These are phyloP conservation scores for Eulemur rubriventer DNA, from an alignment of 2,797 vertebrate genomes.

Conservation along the genomic window DNA sequence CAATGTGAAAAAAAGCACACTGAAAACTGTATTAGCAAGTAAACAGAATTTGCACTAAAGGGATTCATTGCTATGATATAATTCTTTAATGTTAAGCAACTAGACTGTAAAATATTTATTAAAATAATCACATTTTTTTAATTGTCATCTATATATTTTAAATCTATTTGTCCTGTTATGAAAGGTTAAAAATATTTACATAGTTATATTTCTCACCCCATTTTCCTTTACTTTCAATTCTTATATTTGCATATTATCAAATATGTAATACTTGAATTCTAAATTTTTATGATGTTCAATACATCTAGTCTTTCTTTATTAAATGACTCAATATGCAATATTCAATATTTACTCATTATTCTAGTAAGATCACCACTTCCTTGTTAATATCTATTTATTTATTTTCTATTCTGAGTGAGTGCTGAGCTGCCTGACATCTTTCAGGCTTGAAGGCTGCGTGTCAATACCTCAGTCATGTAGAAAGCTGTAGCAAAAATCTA, in stretches of 20 bases:
- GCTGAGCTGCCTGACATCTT: background rate
- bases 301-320: background rate
- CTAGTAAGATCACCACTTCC: background rate
- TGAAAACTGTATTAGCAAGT: background rate
- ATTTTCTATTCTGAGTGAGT: too few relatives aligned
- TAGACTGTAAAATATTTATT: background rate
- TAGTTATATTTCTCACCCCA: background rate
- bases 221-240: background rate
- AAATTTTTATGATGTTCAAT: background rate
- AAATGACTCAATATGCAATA: background rate
- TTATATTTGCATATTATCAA: background rate
- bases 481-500: background rate
- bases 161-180: background rate
- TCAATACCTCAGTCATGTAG: background rate
- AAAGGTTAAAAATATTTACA: background rate
- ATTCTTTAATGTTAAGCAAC: background rate
- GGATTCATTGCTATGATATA: background rate
- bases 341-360: background rate
- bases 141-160: background rate
- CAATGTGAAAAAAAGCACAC: background rate
- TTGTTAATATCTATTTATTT: background rate
- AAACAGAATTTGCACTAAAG: background rate
- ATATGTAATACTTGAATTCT: background rate
- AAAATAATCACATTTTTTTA: background rate
- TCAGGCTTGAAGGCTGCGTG: background rate